phyloP scores from a whole-genome alignment of 2,797 vertebrate species.

The Tympanoctomys barrerae region DNA sequence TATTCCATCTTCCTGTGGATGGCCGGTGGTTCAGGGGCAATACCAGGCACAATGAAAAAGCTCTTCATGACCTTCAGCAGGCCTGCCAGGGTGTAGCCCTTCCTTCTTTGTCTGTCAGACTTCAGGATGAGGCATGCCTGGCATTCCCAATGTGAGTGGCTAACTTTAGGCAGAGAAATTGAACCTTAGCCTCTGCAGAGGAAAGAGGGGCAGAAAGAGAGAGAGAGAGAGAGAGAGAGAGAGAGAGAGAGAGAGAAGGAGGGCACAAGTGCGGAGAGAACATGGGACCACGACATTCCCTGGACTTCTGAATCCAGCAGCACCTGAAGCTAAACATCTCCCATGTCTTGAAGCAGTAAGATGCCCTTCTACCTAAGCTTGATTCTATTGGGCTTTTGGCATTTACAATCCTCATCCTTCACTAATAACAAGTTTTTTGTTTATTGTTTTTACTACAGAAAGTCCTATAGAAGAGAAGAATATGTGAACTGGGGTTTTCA shows the following conservation, averaged over 20 bases:
- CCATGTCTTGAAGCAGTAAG: neutral
- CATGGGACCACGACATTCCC: neutral
- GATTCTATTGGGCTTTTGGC: neutral
- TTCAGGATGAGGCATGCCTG: neutral
- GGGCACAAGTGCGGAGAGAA: neutral
- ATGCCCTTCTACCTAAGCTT: neutral
- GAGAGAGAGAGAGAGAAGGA: no score
- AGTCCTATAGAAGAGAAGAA: constrained; percentile 21
- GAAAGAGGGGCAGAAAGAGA: no score
- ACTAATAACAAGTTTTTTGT: neutral
- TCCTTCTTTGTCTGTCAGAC: neutral
- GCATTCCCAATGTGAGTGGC: neutral
- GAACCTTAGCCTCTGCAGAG: neutral
- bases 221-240: no score
- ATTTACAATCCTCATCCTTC: neutral
- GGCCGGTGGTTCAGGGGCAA: neutral
- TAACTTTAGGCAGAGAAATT: neutral
- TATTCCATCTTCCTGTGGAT: neutral
- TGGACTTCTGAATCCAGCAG: neutral
- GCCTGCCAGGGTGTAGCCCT: neutral
- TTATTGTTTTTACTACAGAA: neutral
- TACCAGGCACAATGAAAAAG: neutral
- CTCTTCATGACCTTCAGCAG: neutral
- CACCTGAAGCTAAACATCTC: neutral
- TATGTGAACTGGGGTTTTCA: neutral